Base-by-base conservation (phyloP, 2,113 vertebrate genomes). In the Microcebus jonahi region DNA sequence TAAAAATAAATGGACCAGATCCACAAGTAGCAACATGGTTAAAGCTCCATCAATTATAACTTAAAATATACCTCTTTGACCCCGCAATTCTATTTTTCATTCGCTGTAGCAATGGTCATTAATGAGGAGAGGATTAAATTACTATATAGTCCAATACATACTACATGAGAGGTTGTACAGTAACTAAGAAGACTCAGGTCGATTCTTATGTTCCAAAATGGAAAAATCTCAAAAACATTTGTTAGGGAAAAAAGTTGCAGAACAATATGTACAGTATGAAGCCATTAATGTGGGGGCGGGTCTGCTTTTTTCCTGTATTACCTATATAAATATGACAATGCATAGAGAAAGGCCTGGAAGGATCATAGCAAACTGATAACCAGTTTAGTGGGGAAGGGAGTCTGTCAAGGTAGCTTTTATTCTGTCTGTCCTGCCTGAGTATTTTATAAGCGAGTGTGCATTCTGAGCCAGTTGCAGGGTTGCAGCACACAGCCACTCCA, bases 1-100 rank as follows among this genome's bases (percentile, higher is more conserved):
- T 65, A 84, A 91, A 61, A 92, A 89, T 27, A 81, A 97, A 91
- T 31, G n/a, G 68, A 67, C 71, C 53, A 29, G 45, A 91, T 75
- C 88, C 89, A 27, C 88, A 76, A 65, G 21, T 3, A 71, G 45
- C 80, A 90, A 55, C n/a, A 48, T n/a, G 11, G 57, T 79, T 81
- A 88, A 61, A 36, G 39, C 77, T n/a, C 70, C 87, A 68, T 63
- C 55, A 36, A 65, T 42, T 96, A 90, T 76, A 73, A 75, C 53
- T 68, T 53, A 45, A 61, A 88, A 87, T 17, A 17, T 27, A 18
- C 27, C 42, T 31, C 77, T 87, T 3, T 55, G 29, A 88, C 21
- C 50, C 42, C 75, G 82, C 42, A 80, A 94, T n/a, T 93, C 57
- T 77, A 36, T 31, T 71, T 86, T 59, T 31, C 55, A 65, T n/a